Evolutionary conservation across 2,113 vertebrate species (phyloP).

Genomic region (Syrrhaptes paradoxus): DNA sequence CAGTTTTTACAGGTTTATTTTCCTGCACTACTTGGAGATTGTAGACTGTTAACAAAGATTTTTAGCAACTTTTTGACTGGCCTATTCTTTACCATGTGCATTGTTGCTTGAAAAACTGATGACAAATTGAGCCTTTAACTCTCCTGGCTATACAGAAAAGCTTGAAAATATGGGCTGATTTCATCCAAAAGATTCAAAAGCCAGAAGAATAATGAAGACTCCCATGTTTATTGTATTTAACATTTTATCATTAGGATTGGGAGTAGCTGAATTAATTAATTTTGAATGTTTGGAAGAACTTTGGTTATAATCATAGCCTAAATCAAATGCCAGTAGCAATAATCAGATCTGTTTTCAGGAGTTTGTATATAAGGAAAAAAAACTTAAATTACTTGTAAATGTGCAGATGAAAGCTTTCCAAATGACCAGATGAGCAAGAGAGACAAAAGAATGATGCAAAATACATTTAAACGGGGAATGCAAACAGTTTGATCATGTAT

Average conservation of each 20-base stretch:
- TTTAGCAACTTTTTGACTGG: slow-evolving; percentile 33
- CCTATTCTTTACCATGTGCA: neutral
- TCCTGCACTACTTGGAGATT: neutral
- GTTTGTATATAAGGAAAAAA: neutral
- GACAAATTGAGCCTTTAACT: neutral
- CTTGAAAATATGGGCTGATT: slow-evolving; percentile 11
- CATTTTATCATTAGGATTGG: slow-evolving; percentile 16
- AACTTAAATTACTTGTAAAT: neutral
- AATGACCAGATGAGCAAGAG: slow-evolving; percentile 14
- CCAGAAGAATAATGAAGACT: slow-evolving; percentile 21
- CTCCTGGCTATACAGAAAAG: neutral
- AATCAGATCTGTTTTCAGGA: neutral
- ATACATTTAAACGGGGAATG: neutral
- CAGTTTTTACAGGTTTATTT: slow-evolving; percentile 27
- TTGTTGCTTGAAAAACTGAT: slow-evolving; percentile 9
- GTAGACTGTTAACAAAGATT: neutral
- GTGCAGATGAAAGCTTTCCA: slow-evolving; percentile 37
- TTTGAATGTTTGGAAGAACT: slow-evolving; percentile 42
- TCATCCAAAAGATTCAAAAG: neutral
- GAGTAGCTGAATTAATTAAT: slow-evolving; percentile 47
- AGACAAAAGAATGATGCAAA: neutral
- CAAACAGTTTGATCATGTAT: slow-evolving; percentile 26
- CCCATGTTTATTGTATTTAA: slow-evolving; percentile 22
- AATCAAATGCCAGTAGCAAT: slow-evolving; percentile 27
- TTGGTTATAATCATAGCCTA: neutral